Evolutionary conservation across 2,797 vertebrate species (phyloP).

Genomic region (Neomorphus geoffroyi): DNA sequence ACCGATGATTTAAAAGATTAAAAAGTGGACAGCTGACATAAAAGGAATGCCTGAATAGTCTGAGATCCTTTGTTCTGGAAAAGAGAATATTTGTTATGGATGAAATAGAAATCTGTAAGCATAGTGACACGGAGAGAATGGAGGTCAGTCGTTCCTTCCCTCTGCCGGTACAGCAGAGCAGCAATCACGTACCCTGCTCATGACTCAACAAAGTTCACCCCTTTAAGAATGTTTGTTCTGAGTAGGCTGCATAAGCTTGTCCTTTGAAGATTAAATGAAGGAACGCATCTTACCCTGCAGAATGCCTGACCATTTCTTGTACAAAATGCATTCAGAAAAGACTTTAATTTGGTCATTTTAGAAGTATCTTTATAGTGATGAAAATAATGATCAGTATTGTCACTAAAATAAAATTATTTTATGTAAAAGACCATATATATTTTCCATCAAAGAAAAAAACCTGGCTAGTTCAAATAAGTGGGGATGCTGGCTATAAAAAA

Average conservation of each 20-base stretch:
- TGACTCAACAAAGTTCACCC: not conserved
- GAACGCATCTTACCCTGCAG: accelerated
- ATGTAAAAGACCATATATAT: not conserved
- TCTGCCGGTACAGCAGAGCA: accelerated
- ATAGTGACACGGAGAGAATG: not conserved
- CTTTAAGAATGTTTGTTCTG: not conserved
- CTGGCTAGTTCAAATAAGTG: not conserved
- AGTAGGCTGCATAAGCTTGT: not conserved
- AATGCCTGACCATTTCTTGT: not conserved
- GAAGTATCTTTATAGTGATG: not conserved
- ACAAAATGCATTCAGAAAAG: not conserved
- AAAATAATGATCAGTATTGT: not conserved
- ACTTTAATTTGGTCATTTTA: not conserved
- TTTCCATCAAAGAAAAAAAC: not conserved
- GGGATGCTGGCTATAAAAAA: accelerated
- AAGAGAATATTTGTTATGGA: not conserved
- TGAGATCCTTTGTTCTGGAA: not conserved
- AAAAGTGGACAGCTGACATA: not conserved
- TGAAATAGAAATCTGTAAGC: not conserved
- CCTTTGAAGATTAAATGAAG: not conserved
- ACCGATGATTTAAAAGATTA: not conserved
- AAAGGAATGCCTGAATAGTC: not conserved
- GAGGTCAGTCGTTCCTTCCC: not conserved
- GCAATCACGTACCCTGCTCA: not conserved
- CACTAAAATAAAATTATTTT: not conserved